These are phyloP conservation scores for Dione juno DNA, from an alignment of 2,888 invertebrate genomes.

Conservation along the genomic window DNA sequence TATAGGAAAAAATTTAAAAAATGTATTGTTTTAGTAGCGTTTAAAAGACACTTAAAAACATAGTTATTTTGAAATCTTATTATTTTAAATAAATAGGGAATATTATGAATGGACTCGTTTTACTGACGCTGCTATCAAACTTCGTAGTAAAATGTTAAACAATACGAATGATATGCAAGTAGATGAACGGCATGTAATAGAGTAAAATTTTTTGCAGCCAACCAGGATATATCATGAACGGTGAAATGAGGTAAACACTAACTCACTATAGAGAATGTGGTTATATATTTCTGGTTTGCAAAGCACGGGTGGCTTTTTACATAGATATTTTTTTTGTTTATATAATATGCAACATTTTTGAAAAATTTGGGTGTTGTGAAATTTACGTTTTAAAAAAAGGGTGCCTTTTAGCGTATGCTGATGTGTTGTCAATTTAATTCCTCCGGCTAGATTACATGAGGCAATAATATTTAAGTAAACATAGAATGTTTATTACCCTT, in stretches of 20 bases:
- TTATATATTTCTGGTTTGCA: conserved; percentile 40
- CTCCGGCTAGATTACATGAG: conserved; percentile 18
- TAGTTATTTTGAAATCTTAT: too few relatives aligned
- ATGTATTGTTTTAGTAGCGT: too few relatives aligned
- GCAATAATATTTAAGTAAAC: background rate
- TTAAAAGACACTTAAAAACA: too few relatives aligned
- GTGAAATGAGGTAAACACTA: conserved; percentile 69
- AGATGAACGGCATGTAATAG: conserved; percentile 29
- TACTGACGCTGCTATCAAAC: too few relatives aligned
- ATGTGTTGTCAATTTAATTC: conserved; percentile 8
- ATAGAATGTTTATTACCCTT: background rate
- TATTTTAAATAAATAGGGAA: too few relatives aligned
- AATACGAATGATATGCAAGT: background rate
- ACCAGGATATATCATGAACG: conserved; percentile 70
- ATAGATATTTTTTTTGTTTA: conserved; percentile 34
- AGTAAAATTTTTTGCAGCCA: conserved; percentile 67
- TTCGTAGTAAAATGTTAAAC: background rate
- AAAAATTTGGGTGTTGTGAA: conserved; percentile 17
- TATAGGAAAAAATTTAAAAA: too few relatives aligned
- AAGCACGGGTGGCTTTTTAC: conserved; percentile 35
- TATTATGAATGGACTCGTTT: too few relatives aligned
- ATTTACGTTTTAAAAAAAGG: conserved; percentile 1
- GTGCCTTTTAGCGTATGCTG: conserved; percentile 7
- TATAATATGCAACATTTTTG: conserved; percentile 28
- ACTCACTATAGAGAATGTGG: conserved; percentile 50